Conservation (phyloP, 2,888 invertebrate genomes). For the Agonum fuliginosum region DNA sequence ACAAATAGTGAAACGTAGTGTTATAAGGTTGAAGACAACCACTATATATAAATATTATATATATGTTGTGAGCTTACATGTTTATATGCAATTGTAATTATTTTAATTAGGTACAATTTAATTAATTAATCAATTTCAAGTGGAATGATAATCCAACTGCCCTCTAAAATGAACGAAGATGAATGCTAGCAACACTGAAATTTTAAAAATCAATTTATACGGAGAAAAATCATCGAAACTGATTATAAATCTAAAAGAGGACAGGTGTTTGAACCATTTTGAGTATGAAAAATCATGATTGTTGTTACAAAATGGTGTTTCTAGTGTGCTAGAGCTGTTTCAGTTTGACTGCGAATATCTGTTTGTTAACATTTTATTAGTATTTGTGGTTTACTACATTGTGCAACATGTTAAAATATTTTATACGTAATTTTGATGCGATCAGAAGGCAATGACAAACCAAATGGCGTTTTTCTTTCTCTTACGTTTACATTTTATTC, state of each 20-base stretch:
- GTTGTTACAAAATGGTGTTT: constrained; percentile 38
- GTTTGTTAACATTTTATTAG: constrained; percentile 59
- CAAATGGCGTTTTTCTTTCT: constrained; percentile 28
- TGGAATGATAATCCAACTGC: constrained; percentile 44
- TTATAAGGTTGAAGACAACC: constrained; percentile 41
- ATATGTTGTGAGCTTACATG: constrained; percentile 55
- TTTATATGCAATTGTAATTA: constrained; percentile 55
- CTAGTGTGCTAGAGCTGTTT: constrained; percentile 34
- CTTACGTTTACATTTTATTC: constrained; percentile 10
- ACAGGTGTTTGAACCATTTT: no score
- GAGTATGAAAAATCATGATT: not conserved
- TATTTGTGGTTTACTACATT: constrained; percentile 58
- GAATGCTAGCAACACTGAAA: not conserved
- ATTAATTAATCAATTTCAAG: constrained; percentile 48
- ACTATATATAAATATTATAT: constrained; percentile 56
- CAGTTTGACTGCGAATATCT: constrained; percentile 48
- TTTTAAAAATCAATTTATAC: constrained; percentile 29
- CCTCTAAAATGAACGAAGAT: constrained; percentile 30
- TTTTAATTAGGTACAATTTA: constrained; percentile 52
- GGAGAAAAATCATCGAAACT: not conserved
- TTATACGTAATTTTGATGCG: constrained; percentile 60
- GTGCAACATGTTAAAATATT: constrained; percentile 60
- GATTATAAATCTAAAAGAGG: no score
- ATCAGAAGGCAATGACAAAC: constrained; percentile 59
- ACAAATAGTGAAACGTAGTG: constrained; percentile 58